Percentiles rank a stretch among this genome's conserved stretches.
These are phyloP conservation scores for Lucilia sericata DNA, from an alignment of 1,140 invertebrate genomes.

Conservation along the genomic window DNA sequence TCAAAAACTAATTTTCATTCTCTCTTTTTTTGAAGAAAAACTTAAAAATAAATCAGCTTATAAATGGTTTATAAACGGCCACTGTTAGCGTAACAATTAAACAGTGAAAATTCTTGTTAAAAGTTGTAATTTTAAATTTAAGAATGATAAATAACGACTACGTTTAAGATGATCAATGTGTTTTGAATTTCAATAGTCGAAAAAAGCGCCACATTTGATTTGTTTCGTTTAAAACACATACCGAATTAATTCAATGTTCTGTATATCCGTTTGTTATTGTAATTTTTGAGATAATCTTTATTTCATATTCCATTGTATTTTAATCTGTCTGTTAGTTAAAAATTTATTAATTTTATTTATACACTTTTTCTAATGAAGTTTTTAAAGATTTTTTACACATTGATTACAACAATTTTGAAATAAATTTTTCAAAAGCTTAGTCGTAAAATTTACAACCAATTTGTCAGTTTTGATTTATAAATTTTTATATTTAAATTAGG, in stretches of 20 bases:
- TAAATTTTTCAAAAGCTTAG: not conserved
- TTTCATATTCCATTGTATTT: not conserved
- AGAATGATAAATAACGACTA: not conserved
- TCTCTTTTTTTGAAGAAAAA: not conserved
- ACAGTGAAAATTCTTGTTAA: not conserved
- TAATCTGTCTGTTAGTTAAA: not conserved
- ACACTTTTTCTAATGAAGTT: not conserved
- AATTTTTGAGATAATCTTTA: not conserved
- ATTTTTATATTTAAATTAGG: too few relatives aligned
- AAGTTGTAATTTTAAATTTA: conserved; percentile 1
- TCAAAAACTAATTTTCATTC: not conserved
- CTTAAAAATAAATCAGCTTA: not conserved
- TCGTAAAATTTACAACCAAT: not conserved
- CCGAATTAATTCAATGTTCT: conserved; percentile 20
- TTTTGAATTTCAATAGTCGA: not conserved
- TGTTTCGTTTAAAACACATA: not conserved
- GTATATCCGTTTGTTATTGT: not conserved
- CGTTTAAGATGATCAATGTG: not conserved
- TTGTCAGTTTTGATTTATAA: not conserved
- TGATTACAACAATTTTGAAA: not conserved
- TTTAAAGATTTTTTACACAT: not conserved
- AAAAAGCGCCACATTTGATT: conserved; percentile 23
- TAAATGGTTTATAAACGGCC: not conserved
- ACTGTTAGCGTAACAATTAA: not conserved
- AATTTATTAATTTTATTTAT: not conserved